These are phyloP conservation scores for Augochlora pura DNA, from an alignment of 1,140 invertebrate genomes.

Conservation along the genomic window DNA sequence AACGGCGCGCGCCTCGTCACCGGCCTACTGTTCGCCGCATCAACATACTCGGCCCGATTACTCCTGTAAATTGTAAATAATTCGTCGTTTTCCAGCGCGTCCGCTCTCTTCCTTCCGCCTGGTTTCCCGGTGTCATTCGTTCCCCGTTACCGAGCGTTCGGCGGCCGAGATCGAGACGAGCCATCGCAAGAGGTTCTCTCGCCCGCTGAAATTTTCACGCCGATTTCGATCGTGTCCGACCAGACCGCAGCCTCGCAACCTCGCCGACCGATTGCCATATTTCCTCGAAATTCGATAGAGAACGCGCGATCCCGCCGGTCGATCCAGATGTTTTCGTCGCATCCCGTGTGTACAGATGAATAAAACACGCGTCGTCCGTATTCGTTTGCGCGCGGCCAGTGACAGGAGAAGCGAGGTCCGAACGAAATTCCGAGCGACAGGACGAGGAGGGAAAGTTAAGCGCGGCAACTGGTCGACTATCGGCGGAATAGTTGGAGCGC, in stretches of 20 bases:
- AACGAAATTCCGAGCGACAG: not conserved
- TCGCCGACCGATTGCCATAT: not conserved
- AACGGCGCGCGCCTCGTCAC: slow-evolving; percentile 55
- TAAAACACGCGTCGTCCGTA: slow-evolving; percentile 27
- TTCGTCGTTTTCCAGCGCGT: slow-evolving; percentile 14
- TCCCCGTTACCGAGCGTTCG: too few relatives aligned
- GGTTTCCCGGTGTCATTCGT: too few relatives aligned
- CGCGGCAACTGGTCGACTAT: slow-evolving; percentile 49
- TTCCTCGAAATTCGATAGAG: not conserved
- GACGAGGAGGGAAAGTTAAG: slow-evolving; percentile 17
- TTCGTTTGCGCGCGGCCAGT: slow-evolving; percentile 6
- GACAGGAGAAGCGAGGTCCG: not conserved
- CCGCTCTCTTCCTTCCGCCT: not conserved
- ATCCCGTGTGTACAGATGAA: slow-evolving; percentile 25
- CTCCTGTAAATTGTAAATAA: slow-evolving; percentile 75
- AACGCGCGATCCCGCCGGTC: not conserved
- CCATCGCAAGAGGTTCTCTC: not conserved
- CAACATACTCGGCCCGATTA: slow-evolving; percentile 31
- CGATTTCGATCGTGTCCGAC: too few relatives aligned
- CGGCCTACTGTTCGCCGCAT: not conserved
- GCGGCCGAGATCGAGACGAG: too few relatives aligned
- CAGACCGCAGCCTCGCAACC: too few relatives aligned
- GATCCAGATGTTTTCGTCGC: slow-evolving; percentile 13
- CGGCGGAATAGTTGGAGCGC: slow-evolving; percentile 73
- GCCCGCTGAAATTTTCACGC: not conserved